Evolutionary conservation across 2,888 invertebrate genomes (phyloP), one percentile per base, ranked within the genome.

Genomic region (Seladonia tumulorum): DNA sequence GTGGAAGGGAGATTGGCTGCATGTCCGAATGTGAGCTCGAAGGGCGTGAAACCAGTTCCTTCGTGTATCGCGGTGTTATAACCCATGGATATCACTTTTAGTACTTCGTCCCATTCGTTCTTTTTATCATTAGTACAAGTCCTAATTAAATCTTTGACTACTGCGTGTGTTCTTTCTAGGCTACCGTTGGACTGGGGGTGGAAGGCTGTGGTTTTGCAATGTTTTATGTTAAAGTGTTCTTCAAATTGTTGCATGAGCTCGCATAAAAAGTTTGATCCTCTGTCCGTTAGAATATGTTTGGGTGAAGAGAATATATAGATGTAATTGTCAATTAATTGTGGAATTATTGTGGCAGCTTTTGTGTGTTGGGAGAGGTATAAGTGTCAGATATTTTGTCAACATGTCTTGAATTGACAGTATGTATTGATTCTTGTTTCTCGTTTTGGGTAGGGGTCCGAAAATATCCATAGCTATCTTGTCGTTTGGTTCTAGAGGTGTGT

Each of bases 21-120:
- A 3, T n/a, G 35, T 35, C 53, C 73, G 22, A 74, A 74, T 3
- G 74, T 74, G 22, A 57, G 12, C 57, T 74, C 57, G 12, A 74
- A 74, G 5, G 57, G 74, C 3, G 57, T 57, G 39, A 10, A 57
- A 2, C 57, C 57, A 2, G 74, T 74, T 8, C 18, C 29, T 74
- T 74, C 42, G 22, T 39, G 57, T 4, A 74, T 39, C 8, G 74
- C 53, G 14, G 74, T 74, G n/a, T 74, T 57, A 22, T 74, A 60
- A 10, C 42, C 74, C 57, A 74, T 60, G 57, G 42, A 74, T 7
- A 74, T 57, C 10, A 42, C 14, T 12, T 57, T 42, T 1, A 60
- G n/a, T 10, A 35, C 35, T n/a, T 74, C 42, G n/a, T 60, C 25
- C 73, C 73, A 39, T 25, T 73, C 73, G 22, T 73, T 73, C 10